Conservation (phyloP, 2,113 vertebrate genomes). For the Neodon shergylaensis region DNA sequence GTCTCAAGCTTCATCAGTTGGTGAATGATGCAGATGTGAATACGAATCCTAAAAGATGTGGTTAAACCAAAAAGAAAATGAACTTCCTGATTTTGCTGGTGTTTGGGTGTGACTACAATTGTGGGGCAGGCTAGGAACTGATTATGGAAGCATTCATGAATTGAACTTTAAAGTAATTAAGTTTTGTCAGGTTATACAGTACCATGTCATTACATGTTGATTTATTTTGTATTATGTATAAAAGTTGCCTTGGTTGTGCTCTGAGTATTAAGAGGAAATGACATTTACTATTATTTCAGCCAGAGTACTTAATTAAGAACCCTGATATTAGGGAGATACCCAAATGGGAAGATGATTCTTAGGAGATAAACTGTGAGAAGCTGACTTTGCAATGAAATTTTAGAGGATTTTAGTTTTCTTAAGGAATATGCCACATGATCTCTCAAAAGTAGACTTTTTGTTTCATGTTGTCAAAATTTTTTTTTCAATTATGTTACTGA, state of each 20-base stretch:
- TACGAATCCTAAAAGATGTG: neutral
- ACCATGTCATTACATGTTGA: neutral
- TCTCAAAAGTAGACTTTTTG: neutral
- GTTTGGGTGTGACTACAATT: constrained; percentile 36
- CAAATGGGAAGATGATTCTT: neutral
- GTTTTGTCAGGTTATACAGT: neutral
- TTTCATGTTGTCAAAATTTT: neutral
- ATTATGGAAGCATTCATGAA: neutral
- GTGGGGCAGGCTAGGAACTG: neutral
- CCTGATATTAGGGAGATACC: neutral
- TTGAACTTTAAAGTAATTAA: constrained; percentile 1
- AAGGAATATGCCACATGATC: neutral
- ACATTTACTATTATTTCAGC: neutral
- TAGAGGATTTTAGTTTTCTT: constrained; percentile 9
- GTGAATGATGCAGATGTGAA: neutral
- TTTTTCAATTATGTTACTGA: neutral
- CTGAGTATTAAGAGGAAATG: neutral
- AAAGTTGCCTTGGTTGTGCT: neutral
- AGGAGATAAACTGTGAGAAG: neutral
- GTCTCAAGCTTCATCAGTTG: neutral
- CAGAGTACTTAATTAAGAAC: neutral
- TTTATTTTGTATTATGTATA: constrained; percentile 30
- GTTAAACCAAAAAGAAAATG: neutral
- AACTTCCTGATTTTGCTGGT: neutral
- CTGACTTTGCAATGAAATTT: neutral